Evolutionary conservation across 2,888 invertebrate genomes (phyloP), one percentile per base, ranked within the genome.

Genomic region (Callyntrura sp.): DNA sequence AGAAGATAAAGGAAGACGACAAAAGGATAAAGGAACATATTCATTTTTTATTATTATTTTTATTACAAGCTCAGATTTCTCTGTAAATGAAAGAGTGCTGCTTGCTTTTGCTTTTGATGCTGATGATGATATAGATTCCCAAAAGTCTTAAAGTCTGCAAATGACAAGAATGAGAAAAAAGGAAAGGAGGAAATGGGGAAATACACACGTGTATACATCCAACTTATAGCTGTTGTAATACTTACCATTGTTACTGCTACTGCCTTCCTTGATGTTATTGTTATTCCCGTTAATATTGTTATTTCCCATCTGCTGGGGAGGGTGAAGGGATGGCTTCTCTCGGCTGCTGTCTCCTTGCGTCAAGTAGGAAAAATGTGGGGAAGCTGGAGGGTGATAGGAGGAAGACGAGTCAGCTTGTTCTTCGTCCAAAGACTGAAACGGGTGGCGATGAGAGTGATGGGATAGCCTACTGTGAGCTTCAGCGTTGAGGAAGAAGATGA

Each of bases 401-500:
- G 43, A 25, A 28, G 14, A 11, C 23, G 23, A 28, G 28, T 78
- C 78, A 25, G 20, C 23, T 1, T 62, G 23, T 48, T 73, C 14
- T 65, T 3, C 35, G 12, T 28, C 35, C 14, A 35, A 14, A 45
- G 73, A n/a, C 12, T 45, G 6, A 23, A 51, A 51, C 12, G 48
- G 78, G 1, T 73, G 68, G 68, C 48, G 83, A 23, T 76, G 76
- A 23, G 48, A 55, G 1, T 73, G 68, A 83, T 65, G 83, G 60
- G 84, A 57, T 8, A 83, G 90, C 68, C 92, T 88, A 89, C 91
- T 91, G 78, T 91, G 88, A n/a, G 90, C 90, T 83, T 93, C 93
- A 23, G 93, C 92, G 85, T 93, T 93, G 82, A 93, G 88, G 20
- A 93, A 91, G 83, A 92, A 93, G 82, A 93, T 93, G 14, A 93